Evolutionary conservation across 2,888 invertebrate genomes (phyloP).

Genomic region (Rotaria magnacalcarata): DNA sequence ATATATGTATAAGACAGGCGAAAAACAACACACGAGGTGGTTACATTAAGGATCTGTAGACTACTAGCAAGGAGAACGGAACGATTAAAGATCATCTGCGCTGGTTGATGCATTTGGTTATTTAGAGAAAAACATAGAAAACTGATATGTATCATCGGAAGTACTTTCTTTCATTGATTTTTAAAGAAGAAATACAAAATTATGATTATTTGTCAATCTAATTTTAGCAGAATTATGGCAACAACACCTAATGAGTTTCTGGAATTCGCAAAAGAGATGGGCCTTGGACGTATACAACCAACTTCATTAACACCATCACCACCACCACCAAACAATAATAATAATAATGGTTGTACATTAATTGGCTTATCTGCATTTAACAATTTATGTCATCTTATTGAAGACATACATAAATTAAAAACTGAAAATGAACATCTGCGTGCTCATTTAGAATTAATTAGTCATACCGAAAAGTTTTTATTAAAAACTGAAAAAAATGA

Average conservation of each 20-base stretch:
- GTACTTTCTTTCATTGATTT: not conserved
- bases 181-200: not conserved
- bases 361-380: not conserved
- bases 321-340: not conserved
- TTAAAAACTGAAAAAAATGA: not conserved
- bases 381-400: conserved; percentile 18
- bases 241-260: conserved; percentile 1
- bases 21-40: not conserved
- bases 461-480: not conserved
- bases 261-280: not conserved
- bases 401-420: not conserved
- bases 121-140: not conserved
- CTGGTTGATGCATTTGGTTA: not conserved
- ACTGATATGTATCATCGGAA: not conserved
- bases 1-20: too few relatives aligned
- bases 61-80: not conserved
- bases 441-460: not conserved
- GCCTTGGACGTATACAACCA: not conserved
- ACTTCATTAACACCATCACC: not conserved
- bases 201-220: not conserved
- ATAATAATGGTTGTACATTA: not conserved
- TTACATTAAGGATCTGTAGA: not conserved
- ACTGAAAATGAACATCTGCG: conserved; percentile 18
- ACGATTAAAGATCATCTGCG: not conserved
- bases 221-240: not conserved